Evolutionary conservation across 2,797 vertebrate species (phyloP), one percentile per base, ranked within the genome.

Genomic region (Neosalanx taihuensis): DNA sequence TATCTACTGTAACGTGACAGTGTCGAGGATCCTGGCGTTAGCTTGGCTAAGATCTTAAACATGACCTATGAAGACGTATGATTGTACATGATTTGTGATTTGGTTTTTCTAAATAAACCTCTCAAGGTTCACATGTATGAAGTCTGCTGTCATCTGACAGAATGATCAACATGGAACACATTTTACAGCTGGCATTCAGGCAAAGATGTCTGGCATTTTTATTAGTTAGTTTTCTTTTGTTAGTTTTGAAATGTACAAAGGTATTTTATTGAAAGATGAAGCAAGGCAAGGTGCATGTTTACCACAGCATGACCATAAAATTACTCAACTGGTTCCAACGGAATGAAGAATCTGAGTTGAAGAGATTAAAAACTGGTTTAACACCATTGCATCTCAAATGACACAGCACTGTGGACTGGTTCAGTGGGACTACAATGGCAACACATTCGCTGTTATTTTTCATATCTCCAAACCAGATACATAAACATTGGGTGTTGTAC

Each of bases 101-200:
- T 30, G 15, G 20, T 74, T 51, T 67, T 67, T 74, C 69, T 76
- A 23, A 78, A 81, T 82, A 83, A 88, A 87, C 75, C 68, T 23
- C 4, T 64, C 51, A 72, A 13, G 72, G 59, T 82, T 62, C n/a
- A 71, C 26, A 15, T 26, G 67, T 71, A 23, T 5, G 35, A 13
- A 56, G 72, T 30, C 37, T 41, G 37, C 37, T 13, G 7, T 23
- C 73, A 17, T 60, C 80, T 59, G 30, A 60, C 29, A 72, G 77
- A 86, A 81, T 49, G 2, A 9, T 1, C 4, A 9, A 18, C 56
- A 60, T 18, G 53, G 58, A 88, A 86, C 86, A 26, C 70, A 86
- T 86, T 77, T 35, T 37, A 26, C 72, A 23, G 51, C 84, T 76
- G 65, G 1, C 7, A 75, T 53, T 75, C 1, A 12, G 37, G 37